Percentiles rank a stretch among this genome's conserved stretches.
phyloP scores from a whole-genome alignment of 37 sponge, comb jelly and placozoan species.

The Halichondria panicea region DNA sequence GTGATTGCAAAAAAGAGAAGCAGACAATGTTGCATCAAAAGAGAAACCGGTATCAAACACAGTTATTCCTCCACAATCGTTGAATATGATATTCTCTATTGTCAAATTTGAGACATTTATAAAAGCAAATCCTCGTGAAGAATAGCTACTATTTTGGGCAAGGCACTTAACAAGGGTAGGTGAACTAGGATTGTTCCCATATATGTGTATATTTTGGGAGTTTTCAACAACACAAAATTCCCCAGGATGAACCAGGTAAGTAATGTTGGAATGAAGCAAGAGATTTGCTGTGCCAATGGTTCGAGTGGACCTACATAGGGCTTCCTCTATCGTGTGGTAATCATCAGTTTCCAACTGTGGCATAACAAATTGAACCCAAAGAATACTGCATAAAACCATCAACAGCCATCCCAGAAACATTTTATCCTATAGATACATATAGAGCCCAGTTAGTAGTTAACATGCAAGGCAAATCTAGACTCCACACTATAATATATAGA shows the following conservation, averaged over 20 bases:
- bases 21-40: background rate
- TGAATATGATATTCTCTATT: conserved; percentile 6
- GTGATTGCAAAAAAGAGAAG: conserved; percentile 6
- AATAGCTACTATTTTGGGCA: background rate
- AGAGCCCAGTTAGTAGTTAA: no score
- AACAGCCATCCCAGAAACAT: no score
- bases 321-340: background rate
- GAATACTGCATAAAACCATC: no score
- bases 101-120: conserved; percentile 9
- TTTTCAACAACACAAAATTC: background rate
- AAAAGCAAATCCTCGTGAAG: conserved; percentile 14
- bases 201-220: background rate
- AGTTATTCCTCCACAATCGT: conserved; percentile 21
- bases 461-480: no score
- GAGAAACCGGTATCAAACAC: background rate
- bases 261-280: background rate
- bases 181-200: background rate
- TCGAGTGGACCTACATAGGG: background rate
- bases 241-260: background rate
- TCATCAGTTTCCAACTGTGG: no score
- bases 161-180: background rate
- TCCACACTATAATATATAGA: no score
- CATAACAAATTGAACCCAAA: no score
- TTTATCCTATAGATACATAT: no score
- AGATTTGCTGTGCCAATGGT: background rate